Percentiles rank a stretch among this genome's conserved stretches.
These are phyloP conservation scores for Corynorhinus townsendii DNA, from an alignment of 2,113 vertebrate genomes.

Conservation along the genomic window DNA sequence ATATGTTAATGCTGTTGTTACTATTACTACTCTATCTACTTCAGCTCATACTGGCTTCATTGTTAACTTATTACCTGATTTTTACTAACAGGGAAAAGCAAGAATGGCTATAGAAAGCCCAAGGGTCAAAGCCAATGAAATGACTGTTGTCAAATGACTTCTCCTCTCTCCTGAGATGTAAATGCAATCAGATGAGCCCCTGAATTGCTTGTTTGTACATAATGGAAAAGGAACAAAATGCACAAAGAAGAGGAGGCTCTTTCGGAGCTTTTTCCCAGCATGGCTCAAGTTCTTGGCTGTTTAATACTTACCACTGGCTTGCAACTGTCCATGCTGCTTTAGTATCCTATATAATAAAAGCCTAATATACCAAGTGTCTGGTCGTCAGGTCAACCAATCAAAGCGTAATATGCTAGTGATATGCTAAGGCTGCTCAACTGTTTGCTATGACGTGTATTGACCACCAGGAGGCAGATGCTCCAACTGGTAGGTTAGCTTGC, in stretches of 20 bases:
- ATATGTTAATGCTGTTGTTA: background rate
- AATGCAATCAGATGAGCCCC: background rate
- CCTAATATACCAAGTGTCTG: too few relatives aligned
- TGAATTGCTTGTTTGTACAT: background rate
- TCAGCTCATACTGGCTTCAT: background rate
- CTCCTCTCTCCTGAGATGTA: background rate
- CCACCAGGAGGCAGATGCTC: too few relatives aligned
- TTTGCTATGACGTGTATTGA: too few relatives aligned
- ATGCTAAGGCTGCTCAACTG: too few relatives aligned
- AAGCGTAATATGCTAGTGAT: too few relatives aligned
- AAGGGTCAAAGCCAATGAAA: background rate
- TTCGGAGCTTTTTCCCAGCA: background rate
- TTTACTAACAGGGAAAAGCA: background rate
- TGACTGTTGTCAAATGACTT: background rate
- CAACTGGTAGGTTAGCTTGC: too few relatives aligned
- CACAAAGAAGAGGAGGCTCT: background rate
- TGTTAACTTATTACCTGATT: background rate
- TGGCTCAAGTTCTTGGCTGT: background rate
- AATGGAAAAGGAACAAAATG: background rate
- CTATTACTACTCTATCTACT: background rate
- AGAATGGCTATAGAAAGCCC: background rate
- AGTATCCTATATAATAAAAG: too few relatives aligned
- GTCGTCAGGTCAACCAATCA: too few relatives aligned
- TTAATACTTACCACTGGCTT: background rate
- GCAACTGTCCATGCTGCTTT: background rate